Base-by-base conservation (phyloP, 2,888 invertebrate species). In the Dicranocentrus wangi region DNA sequence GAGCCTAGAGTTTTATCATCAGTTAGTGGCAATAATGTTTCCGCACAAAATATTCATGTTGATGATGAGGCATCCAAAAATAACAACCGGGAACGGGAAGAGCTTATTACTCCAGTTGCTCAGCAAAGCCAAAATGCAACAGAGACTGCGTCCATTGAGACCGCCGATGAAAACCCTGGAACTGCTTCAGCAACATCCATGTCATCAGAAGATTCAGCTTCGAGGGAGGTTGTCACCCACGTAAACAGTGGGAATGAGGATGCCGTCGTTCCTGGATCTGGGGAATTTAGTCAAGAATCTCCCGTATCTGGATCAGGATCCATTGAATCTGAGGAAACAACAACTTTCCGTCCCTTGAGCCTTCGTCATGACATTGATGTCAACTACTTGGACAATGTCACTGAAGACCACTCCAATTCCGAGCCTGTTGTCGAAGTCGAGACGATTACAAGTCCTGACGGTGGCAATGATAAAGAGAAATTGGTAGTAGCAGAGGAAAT, bases 331-430 rank as follows among this genome's bases (percentile, higher is more conserved):
- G 55, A 65, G 53, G 82, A 81, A 39, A 51, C 43, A 2, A 84
- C 84, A 0, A 84, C 83, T 21, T 28, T 76, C 3, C 8, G 53
- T 23, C 79, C 84, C 0, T 27, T 71, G 1, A 85, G 83, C 60
- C 72, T 85, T 21, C 65, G 60, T 1, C 81, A 84, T 47, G 86
- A 86, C 58, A 85, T 84, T 19, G 61, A 81, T 25, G 82, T 86
- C 10, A 85, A 85, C 66, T 42, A 83, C 17, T 25, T 72, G 27
- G 83, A 70, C 23, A 75, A 78, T 51, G 68, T 79, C 5, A 83
- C 82, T 3, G 83, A 80, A 55, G 83, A 85, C 25, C 25, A 42
- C 0, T 23, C 51, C 13, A 82, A 82, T 25, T 71, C 81, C 2
- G 85, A 85, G 53, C 66, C 27, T 23, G 65, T 73, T n/a, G n/a